phyloP scores from a whole-genome alignment of 2,888 invertebrate genomes.

The Cetonia aurata region DNA sequence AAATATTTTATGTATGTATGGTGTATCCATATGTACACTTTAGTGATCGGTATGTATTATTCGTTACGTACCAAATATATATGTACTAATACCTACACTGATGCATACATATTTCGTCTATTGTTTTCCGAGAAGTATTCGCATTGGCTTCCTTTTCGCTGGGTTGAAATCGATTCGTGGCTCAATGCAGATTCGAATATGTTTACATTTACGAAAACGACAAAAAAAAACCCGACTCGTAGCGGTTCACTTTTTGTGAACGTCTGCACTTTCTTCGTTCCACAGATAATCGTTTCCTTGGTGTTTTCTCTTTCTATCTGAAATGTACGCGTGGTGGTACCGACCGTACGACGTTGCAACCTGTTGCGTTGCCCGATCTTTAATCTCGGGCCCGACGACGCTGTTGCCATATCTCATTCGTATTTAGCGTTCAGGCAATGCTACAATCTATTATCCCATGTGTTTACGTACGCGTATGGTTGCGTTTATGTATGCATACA shows the following conservation, averaged over 20 bases:
- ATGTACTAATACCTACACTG: not conserved
- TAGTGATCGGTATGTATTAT: not conserved
- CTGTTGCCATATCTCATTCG: conserved; percentile 55
- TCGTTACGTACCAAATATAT: not conserved
- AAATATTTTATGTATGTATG: too few relatives aligned
- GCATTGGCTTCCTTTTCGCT: conserved; percentile 14
- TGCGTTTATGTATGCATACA: conserved; percentile 7
- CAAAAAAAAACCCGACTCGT: conserved; percentile 24
- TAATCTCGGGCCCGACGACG: conserved; percentile 54
- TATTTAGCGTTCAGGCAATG: conserved; percentile 49
- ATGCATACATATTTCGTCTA: not conserved
- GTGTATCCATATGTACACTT: too few relatives aligned
- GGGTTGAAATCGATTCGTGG: conserved; percentile 24
- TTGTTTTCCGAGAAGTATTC: conserved; percentile 14
- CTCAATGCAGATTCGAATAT: conserved; percentile 23
- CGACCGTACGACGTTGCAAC: conserved; percentile 57
- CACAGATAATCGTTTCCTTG: conserved; percentile 33
- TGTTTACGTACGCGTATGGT: conserved; percentile 27
- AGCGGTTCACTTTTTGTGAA: conserved; percentile 38
- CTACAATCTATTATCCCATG: conserved; percentile 47
- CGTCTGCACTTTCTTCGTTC: conserved; percentile 39
- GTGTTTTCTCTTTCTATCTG: conserved; percentile 38
- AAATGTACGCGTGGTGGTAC: conserved; percentile 43
- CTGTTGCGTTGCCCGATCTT: conserved; percentile 58
- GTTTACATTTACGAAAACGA: conserved; percentile 38